Base-by-base conservation (phyloP, 1,140 invertebrate species). In the Hyles euphorbiae region DNA sequence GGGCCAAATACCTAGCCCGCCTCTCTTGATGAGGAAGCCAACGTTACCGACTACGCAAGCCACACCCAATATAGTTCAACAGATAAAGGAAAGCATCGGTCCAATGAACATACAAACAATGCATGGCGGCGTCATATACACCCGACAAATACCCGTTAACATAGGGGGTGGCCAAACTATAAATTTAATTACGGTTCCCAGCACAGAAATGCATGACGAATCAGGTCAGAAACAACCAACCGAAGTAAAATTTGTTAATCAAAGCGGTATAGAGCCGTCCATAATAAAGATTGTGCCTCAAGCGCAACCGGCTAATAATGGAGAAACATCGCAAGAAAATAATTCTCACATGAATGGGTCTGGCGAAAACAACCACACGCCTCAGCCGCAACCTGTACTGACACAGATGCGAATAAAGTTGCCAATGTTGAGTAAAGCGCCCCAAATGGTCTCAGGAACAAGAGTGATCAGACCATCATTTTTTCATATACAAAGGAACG, bases 51-150 rank as follows among this genome's bases (percentile, higher is more conserved):
- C 81, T 3, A 62, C 78, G 9, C 83, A 84, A 62, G 53, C 76
- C 5, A 85, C 84, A 60, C 58, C 77, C 43, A 88, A 79, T 60
- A 63, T 87, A 40, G 78, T 87, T 2, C 83, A 85, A 60, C 89
- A 90, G 74, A 68, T 90, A 12, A 90, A 90, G 64, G 86, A 88
- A 60, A 81, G 80, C 3, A 83, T 89, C 10, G 70, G 78, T 34
- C 89, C 89, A 5, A 85, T 90, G 78, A 90, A 89, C 54, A 81
- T 91, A 44, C 91, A 92, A 75, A 90, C 90, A 10, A 90, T 92
- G 76, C 90, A 91, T 53, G 91, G 91, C n/a, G 90, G 91, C 48
- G 91, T 92, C 4, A 92, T 92, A 57, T 92, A 91, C 70, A 91
- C 90, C 2, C 78, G 91, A 32, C 91, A 92, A 81, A 90, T 92